Base-by-base conservation (phyloP, 2,113 vertebrate species). In the Ornithorhynchus anatinus region DNA sequence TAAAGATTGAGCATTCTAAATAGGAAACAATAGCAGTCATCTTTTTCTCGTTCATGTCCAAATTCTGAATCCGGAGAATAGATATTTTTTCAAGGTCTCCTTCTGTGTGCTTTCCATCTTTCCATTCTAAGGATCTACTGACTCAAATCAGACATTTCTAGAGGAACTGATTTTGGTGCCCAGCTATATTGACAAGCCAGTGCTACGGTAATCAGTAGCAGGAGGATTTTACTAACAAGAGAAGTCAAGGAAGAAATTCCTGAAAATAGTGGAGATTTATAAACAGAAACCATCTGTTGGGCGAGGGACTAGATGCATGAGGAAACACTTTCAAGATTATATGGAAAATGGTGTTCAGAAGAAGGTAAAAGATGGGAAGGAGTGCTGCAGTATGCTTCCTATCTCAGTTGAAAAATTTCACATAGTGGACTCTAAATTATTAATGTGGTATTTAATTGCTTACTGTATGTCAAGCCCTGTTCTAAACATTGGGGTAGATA, bases 191-290 rank as follows among this genome's bases (percentile, higher is more conserved):
- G 2, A 13, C 74, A 63, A 62, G 44, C 31, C 48, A 20, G 4
- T 20, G 63, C 23, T 52, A 13, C 80, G 72, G 69, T 61, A 37
- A 11, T 77, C 63, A 40, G 25, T 76, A 72, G 59, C 45, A 20
- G 8, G n/a, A 31, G 72, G 66, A 64, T 51, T 81, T 59, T 37
- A 77, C n/a, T 67, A 74, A 86, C 36, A 59, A 62, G 45, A 68
- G 35, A 84, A 89, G 72, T 89, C 77, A 83, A 84, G 67, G 79
- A 75, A 88, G 75, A 80, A 87, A 91, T 90, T 89, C 84, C 72
- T 89, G 72, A 87, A 88, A 77, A 72, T 81, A 61, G 81, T 81
- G 62, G 81, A 82, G 82, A 68, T 65, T 84, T 78, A 57, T 85
- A 89, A 89, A 92, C 77, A 81, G 76, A 88, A 88, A 80, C 75